Percentiles rank a stretch among this genome's conserved stretches.
These are phyloP conservation scores for Benitochromis conjunctus DNA, from an alignment of 2,113 vertebrate genomes.

Conservation along the genomic window DNA sequence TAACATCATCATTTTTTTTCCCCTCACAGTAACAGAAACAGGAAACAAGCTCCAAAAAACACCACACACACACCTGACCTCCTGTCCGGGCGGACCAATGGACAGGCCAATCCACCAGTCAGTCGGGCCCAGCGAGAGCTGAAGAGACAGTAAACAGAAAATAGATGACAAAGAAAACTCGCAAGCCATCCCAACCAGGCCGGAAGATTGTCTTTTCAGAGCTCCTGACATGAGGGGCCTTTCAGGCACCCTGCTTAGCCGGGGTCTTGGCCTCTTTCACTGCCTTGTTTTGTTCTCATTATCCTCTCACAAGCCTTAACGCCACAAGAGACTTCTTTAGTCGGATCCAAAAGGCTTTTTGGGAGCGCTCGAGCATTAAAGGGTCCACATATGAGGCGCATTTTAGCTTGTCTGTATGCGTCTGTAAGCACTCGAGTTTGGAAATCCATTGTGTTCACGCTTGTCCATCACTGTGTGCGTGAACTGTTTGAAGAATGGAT, in stretches of 20 bases:
- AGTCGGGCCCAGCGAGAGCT: constrained; percentile 74
- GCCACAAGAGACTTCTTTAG: constrained; percentile 29
- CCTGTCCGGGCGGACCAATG: constrained; percentile 58
- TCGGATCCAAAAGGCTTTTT: neutral
- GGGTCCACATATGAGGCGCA: neutral
- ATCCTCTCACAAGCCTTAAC: constrained; percentile 4
- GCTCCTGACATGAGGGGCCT: neutral
- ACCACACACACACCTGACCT: constrained; percentile 75
- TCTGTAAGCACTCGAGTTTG: constrained; percentile 29
- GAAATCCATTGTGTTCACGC: constrained; percentile 10
- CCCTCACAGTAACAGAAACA: neutral
- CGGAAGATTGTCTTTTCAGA: neutral
- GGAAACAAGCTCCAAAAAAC: neutral
- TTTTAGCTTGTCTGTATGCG: neutral
- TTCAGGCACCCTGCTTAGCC: constrained; percentile 16
- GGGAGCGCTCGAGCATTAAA: constrained; percentile 12
- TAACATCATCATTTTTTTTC: neutral
- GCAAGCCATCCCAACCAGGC: neutral
- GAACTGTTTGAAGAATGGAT: neutral
- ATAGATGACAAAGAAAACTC: neutral
- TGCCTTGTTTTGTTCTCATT: constrained; percentile 32
- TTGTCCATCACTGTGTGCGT: neutral
- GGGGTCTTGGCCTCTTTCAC: constrained; percentile 2
- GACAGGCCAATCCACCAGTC: constrained; percentile 90
- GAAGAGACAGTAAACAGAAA: neutral